phyloP scores from a whole-genome alignment of 2,797 vertebrate species.

The Diplodus puntazzo region DNA sequence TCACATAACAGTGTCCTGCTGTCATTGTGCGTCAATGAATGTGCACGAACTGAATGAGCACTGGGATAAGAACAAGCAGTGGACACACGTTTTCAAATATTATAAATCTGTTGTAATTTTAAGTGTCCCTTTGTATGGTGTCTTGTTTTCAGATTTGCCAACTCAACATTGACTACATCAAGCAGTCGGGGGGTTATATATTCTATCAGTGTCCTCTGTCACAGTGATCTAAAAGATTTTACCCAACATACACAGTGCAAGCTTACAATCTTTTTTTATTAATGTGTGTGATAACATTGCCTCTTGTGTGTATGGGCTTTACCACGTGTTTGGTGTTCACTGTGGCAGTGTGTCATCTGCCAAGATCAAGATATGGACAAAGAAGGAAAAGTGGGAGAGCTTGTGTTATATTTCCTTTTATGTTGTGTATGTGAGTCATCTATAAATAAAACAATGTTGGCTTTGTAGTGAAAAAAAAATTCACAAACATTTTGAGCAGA shows the following conservation, averaged over 20 bases:
- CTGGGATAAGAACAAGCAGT: background rate
- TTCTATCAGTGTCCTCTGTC: background rate
- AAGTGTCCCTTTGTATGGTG: background rate
- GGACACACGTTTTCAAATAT: background rate
- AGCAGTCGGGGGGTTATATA: background rate
- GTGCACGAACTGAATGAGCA: slow-evolving; percentile 1
- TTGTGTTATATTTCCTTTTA: background rate
- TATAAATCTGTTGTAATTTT: background rate
- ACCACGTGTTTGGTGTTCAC: slow-evolving; percentile 1
- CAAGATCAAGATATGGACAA: slow-evolving; percentile 2
- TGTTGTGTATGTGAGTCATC: slow-evolving; percentile 6
- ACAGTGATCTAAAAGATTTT: background rate
- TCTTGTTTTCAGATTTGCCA: slow-evolving; percentile 8
- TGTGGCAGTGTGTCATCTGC: slow-evolving; percentile 1
- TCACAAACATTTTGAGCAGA: background rate
- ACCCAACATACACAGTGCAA: background rate
- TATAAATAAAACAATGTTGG: slow-evolving; percentile 54
- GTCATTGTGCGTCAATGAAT: background rate
- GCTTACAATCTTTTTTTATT: background rate
- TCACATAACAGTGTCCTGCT: background rate
- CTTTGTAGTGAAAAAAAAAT: background rate
- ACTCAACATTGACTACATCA: background rate
- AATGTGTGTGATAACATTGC: background rate
- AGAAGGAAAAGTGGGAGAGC: slow-evolving; percentile 3
- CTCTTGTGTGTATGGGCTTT: background rate